phyloP scores from a whole-genome alignment of 2,888 invertebrate genomes.

The Heliconius ethilla region DNA sequence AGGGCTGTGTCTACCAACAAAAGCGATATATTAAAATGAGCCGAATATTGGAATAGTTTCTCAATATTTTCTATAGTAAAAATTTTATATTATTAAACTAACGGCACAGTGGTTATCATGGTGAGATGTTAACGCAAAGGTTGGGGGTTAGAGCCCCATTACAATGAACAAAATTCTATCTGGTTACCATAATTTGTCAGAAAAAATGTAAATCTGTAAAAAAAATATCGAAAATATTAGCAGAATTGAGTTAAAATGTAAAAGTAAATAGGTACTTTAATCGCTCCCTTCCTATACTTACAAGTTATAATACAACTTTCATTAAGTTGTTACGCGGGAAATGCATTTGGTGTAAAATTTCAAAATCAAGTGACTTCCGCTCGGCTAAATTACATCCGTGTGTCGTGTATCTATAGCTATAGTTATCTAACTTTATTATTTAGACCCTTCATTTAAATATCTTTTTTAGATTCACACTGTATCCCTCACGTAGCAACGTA shows the following conservation, averaged over 20 bases:
- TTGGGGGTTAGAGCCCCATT: no score
- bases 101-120: no score
- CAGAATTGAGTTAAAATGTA: background rate
- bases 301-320: constrained; percentile 17
- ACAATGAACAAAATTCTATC: no score
- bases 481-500: background rate
- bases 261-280: constrained; percentile 4
- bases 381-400: constrained; percentile 18
- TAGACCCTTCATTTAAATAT: background rate
- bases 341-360: constrained; percentile 23
- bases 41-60: no score
- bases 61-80: no score
- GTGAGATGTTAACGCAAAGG: no score
- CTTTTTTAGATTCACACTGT: background rate
- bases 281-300: constrained; percentile 6
- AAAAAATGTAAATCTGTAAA: no score
- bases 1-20: no score
- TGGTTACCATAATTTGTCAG: no score
- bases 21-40: no score
- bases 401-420: constrained; percentile 6
- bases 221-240: no score
- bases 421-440: constrained; percentile 11
- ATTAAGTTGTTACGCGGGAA: constrained; percentile 23
- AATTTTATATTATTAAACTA: no score
- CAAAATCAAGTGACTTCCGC: constrained; percentile 12